Evolutionary conservation across 2,113 vertebrate genomes (phyloP).

Genomic region (Microcebus ravelobensis): DNA sequence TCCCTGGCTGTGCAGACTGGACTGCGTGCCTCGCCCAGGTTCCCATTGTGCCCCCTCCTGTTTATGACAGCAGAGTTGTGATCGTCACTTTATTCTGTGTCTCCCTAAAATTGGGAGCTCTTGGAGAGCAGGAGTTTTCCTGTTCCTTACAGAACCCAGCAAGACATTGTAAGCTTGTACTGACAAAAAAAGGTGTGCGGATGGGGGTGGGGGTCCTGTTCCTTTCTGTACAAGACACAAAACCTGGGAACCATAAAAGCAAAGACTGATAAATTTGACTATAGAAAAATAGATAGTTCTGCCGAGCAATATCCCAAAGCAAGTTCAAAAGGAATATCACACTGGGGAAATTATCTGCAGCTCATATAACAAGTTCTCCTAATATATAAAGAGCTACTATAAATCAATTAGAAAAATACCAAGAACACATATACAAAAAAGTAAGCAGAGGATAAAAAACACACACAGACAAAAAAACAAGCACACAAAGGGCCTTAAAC

Average conservation of each 20-base stretch:
- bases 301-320: neutral
- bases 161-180: neutral
- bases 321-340: neutral
- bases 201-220: neutral
- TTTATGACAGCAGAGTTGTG: neutral
- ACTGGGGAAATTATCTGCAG: neutral
- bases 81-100: neutral
- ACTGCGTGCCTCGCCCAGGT: neutral
- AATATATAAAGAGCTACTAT: neutral
- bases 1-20: neutral
- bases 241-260: neutral
- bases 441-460: neutral
- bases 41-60: neutral
- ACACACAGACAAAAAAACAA: neutral
- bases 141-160: neutral
- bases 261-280: neutral
- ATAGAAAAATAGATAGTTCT: neutral
- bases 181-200: neutral
- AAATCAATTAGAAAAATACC: neutral
- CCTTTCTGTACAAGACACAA: slow-evolving; percentile 18
- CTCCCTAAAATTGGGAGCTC: neutral
- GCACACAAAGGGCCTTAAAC: neutral
- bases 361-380: neutral
- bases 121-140: neutral
- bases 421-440: neutral